Evolutionary conservation across 2,113 vertebrate species (phyloP).

Genomic region (Carassius gibelio): DNA sequence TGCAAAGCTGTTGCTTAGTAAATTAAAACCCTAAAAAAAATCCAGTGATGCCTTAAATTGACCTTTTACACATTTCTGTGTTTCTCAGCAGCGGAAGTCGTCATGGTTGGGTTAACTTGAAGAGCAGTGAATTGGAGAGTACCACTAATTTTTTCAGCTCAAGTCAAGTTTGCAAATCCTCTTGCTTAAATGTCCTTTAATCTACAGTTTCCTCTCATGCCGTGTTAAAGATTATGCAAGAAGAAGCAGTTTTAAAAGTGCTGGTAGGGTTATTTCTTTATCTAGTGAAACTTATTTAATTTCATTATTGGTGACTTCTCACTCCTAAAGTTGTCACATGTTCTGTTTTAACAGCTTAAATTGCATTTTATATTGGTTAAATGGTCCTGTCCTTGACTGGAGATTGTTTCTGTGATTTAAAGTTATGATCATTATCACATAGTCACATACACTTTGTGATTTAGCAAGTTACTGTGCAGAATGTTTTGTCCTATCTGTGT

Average conservation of each 20-base stretch:
- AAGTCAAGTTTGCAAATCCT: constrained; percentile 11
- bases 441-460: neutral
- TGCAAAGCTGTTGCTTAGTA: too few relatives aligned
- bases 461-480: neutral
- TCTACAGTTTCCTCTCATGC: neutral
- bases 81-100: too few relatives aligned
- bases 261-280: neutral
- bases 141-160: neutral
- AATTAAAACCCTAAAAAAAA: too few relatives aligned
- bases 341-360: neutral
- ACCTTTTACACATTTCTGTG: too few relatives aligned
- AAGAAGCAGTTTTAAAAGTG: neutral
- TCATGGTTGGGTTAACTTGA: too few relatives aligned
- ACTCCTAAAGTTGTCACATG: neutral
- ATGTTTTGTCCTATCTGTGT: neutral
- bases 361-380: neutral
- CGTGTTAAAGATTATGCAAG: neutral
- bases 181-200: neutral
- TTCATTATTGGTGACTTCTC: too few relatives aligned
- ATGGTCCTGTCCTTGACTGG: neutral
- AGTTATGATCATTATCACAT: neutral
- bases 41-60: too few relatives aligned
- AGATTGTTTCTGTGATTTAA: neutral
- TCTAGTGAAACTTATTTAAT: neutral
- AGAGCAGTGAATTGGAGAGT: too few relatives aligned